A percentile compares a stretch with the other conserved stretches of the same genome.
Evolutionary conservation across 2,113 vertebrate genomes (phyloP).

Genomic region (Gopherus flavomarginatus): DNA sequence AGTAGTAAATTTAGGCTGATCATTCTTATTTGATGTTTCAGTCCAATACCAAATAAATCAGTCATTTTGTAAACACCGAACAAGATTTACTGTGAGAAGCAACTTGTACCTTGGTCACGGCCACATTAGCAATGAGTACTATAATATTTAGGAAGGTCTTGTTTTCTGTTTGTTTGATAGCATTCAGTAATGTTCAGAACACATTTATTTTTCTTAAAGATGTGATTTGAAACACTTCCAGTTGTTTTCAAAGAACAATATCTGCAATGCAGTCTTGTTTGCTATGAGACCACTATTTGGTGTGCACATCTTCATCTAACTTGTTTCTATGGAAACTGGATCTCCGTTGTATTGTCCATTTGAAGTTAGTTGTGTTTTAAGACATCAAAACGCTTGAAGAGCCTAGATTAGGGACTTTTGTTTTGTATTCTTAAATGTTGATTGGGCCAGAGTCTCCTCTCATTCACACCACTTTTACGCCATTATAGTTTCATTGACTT

Average conservation of each 20-base stretch:
- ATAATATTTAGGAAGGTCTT: background rate
- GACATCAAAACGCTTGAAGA: background rate
- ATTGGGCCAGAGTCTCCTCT: background rate
- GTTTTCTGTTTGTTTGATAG: background rate
- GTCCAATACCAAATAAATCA: background rate
- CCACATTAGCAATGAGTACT: background rate
- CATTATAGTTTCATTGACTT: background rate
- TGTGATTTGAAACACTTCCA: background rate
- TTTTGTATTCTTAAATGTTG: background rate
- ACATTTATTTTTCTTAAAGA: background rate
- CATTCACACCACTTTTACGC: background rate
- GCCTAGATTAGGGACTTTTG: background rate
- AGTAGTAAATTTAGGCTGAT: background rate
- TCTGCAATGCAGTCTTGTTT: conserved; percentile 9
- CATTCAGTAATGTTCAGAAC: background rate
- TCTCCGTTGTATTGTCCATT: background rate
- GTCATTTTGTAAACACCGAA: background rate
- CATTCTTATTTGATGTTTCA: background rate
- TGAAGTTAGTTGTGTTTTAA: conserved; percentile 32
- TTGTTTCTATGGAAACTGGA: conserved; percentile 50
- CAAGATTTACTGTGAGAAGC: background rate
- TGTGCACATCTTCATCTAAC: background rate
- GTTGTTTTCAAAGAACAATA: background rate
- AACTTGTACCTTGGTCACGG: background rate
- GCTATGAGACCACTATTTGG: background rate